Conservation (phyloP, 37 sponge, comb jelly and placozoan species). For the Beroe ovata region DNA sequence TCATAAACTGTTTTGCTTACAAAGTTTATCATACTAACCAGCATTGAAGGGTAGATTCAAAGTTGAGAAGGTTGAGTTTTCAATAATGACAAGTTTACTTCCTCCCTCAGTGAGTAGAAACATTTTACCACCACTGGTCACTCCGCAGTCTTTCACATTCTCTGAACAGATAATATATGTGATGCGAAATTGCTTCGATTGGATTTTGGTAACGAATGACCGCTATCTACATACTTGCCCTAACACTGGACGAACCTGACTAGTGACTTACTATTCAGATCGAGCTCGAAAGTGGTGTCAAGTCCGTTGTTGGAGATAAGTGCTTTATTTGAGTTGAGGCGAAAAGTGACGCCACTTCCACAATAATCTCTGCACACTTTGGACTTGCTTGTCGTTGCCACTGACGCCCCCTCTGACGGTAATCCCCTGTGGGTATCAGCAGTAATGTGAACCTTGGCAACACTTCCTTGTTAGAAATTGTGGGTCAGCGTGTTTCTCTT, state of each 20-base stretch:
- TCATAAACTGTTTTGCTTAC: too few species aligned
- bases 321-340: not conserved
- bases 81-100: not conserved
- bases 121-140: not conserved
- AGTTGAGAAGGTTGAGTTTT: not conserved
- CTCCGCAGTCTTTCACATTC: constrained; percentile 25
- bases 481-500: too few species aligned
- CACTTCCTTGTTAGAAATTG: too few species aligned
- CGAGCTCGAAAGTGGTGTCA: not conserved
- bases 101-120: not conserved
- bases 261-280: not conserved
- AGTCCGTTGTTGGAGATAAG: not conserved
- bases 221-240: too few species aligned
- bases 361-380: constrained; percentile 22
- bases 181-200: too few species aligned
- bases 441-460: too few species aligned
- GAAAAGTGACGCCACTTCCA: constrained; percentile 27
- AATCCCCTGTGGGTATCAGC: too few species aligned
- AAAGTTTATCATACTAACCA: not conserved
- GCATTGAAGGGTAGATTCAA: not conserved
- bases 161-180: too few species aligned
- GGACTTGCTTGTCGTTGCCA: not conserved
- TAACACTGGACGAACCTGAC: too few species aligned
- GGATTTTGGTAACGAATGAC: too few species aligned
- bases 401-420: not conserved